Evolutionary conservation across 2,113 vertebrate genomes (phyloP).

Genomic region (Clarias gariepinus): DNA sequence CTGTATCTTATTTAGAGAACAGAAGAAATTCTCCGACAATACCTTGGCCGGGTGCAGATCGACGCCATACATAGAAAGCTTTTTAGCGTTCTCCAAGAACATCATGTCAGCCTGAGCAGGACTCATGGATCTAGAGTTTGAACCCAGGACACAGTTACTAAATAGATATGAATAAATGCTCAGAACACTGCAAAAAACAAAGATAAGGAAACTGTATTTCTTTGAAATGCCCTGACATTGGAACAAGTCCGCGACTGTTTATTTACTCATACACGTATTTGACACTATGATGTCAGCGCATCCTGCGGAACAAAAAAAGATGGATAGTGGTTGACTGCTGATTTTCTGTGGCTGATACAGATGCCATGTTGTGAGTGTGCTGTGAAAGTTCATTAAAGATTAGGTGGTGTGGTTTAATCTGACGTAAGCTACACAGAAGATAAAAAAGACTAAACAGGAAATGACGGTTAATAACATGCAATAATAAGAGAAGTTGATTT

Average conservation of each 20-base stretch:
- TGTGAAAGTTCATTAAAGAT: too few species aligned
- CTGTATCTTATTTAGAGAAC: background rate
- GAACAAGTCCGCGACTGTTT: background rate
- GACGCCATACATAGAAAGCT: constrained; percentile 96
- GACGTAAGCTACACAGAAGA: too few species aligned
- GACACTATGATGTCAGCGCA: background rate
- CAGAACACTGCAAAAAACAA: background rate
- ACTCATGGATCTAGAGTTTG: constrained; percentile 84
- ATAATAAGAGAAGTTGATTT: too few species aligned
- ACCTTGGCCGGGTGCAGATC: constrained; percentile 98
- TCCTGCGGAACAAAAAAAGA: too few species aligned
- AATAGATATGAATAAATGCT: background rate
- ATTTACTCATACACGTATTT: background rate
- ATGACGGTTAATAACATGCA: too few species aligned
- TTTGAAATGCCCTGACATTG: background rate
- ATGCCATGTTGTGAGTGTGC: too few species aligned
- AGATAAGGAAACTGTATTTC: background rate
- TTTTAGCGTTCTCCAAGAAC: constrained; percentile 98
- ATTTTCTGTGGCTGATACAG: too few species aligned
- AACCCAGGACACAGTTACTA: background rate
- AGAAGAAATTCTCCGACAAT: background rate
- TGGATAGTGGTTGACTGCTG: too few species aligned
- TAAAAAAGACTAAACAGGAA: too few species aligned
- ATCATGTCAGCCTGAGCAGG: constrained; percentile 95
- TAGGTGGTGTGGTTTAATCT: too few species aligned